Evolutionary conservation across 2,113 vertebrate genomes (phyloP).

Genomic region (Hydropotes inermis): DNA sequence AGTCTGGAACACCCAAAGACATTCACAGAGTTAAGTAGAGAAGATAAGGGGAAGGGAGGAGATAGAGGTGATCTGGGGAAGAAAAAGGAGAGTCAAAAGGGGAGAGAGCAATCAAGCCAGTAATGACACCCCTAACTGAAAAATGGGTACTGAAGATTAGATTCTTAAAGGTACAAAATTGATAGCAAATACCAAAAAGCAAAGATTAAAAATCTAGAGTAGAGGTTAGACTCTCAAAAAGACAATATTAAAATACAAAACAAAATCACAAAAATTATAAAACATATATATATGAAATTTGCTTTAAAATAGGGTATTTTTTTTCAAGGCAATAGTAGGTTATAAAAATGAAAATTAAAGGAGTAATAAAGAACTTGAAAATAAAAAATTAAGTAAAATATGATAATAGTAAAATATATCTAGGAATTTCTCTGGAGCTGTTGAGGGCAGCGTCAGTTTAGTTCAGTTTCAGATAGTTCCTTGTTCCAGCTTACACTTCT

Average conservation of each 20-base stretch:
- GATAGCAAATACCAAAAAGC: background rate
- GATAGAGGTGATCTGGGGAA: background rate
- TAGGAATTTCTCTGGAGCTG: background rate
- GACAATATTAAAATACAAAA: background rate
- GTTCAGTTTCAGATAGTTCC: background rate
- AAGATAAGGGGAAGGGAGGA: background rate
- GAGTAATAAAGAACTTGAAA: background rate
- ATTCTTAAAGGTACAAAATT: background rate
- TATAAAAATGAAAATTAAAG: background rate
- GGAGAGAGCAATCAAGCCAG: background rate
- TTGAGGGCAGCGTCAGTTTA: background rate
- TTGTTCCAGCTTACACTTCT: background rate
- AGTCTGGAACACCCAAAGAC: background rate
- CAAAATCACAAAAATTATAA: background rate
- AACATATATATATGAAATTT: background rate
- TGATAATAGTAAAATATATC: background rate
- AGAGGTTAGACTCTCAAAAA: background rate
- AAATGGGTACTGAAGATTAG: background rate
- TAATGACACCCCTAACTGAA: background rate
- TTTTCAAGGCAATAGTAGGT: background rate
- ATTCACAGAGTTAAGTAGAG: background rate
- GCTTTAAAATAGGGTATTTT: background rate
- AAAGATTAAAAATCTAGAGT: background rate
- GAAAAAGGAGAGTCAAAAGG: background rate
- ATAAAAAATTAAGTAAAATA: background rate